Conservation (phyloP, 2,888 invertebrate genomes). For the Hypsopygia costalis region DNA sequence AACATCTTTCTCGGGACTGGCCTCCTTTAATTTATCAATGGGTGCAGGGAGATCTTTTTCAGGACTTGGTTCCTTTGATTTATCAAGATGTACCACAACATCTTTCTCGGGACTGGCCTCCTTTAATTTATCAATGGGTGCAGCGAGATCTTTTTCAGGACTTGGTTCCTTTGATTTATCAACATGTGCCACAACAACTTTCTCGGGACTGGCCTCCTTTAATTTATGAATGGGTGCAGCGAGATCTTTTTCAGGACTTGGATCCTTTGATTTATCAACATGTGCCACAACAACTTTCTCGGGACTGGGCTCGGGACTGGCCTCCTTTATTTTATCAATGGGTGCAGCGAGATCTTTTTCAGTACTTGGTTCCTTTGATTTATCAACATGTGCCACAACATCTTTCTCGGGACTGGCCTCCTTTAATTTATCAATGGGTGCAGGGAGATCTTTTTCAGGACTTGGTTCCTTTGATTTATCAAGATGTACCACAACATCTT, state of each 20-base stretch:
- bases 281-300: background rate
- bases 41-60: too few relatives aligned
- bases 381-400: background rate
- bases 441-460: background rate
- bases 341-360: background rate
- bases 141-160: slow-evolving; percentile 3
- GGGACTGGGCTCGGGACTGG: background rate
- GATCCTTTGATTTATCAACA: background rate
- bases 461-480: background rate
- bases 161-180: slow-evolving; percentile 7
- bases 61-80: too few relatives aligned
- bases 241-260: slow-evolving; percentile 9
- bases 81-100: too few relatives aligned
- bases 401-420: background rate
- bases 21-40: too few relatives aligned
- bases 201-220: slow-evolving; percentile 10
- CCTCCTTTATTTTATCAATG: background rate
- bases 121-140: too few relatives aligned
- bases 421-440: too few relatives aligned
- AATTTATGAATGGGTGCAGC: background rate
- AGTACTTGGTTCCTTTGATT: background rate
- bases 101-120: too few relatives aligned
- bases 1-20: too few relatives aligned
- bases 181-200: slow-evolving; percentile 11
- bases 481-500: background rate